Evolutionary conservation across 2,113 vertebrate species (phyloP), one percentile per base, ranked within the genome.

Genomic region (Stigmatopora argus): DNA sequence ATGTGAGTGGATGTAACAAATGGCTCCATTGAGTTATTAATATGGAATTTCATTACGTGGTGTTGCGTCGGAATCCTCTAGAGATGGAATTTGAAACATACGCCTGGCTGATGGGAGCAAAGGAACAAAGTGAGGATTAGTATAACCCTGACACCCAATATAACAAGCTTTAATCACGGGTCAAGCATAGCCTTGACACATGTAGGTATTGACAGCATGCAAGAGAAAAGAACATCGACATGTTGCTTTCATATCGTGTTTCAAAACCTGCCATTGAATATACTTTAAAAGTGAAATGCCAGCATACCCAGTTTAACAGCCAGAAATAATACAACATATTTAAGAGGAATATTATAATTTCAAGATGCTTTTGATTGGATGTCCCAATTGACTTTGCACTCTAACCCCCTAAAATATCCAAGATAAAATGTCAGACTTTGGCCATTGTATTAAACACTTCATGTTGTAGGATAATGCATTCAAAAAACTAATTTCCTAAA

Each of bases 61-160:
- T 3, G 41, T 61, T 61, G 59, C 41, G 19, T 45, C 59, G 44
- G n/a, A 61, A 61, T 13, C 23, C 61, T 11, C 61, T 17, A 10
- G 23, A 18, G 61, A 48, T 49, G 61, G 18, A 34, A 63, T 63
- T 49, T 18, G 61, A 34, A 63, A 63, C 61, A 41, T 26, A 17
- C 31, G 61, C 21, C 45, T 23, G 21, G 17, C 21, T 18, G 61
- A 47, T 47, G 15, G 61, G 18, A 48, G 45, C 44, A 47, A 48
- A 48, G 61, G 45, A 48, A 63, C 45, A 63, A 48, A 63, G 61
- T 47, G 61, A 18, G 61, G 61, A 63, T 34, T 61, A 61, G 59
- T 21, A 17, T 8, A 21, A 63, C 23, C 21, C 23, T 48, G 44
- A 34, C 45, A 63, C 44, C 61, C 61, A 63, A 63, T 48, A 63